Base-by-base conservation (phyloP, 1,140 invertebrate species). In the Camponotus vicinus region DNA sequence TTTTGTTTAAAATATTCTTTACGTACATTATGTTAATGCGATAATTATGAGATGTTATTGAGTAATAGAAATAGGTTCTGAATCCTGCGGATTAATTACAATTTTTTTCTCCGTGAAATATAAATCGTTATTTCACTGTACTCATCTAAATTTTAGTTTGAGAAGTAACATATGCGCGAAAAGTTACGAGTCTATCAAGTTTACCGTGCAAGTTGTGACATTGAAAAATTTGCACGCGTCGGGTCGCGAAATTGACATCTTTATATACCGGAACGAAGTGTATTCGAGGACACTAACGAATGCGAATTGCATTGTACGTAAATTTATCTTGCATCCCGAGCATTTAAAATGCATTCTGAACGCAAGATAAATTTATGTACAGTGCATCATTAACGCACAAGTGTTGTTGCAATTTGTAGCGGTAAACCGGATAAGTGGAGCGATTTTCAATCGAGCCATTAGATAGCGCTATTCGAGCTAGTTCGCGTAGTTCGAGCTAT, bases 201-300 rank as follows among this genome's bases (percentile, higher is more conserved):
- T 49, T 52, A 52, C 2, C 15, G 6, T 34, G 34, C 7, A 21
- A 57, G 8, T 34, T 66, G n/a, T 37, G 21, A 69, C 49, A 13
- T 80, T 69, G 63, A 66, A 69, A 55, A 69, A 69, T 69, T 40
- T n/a, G 13, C 6, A 11, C 34, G 18, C 34, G 15, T 13, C 63
- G 27, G 7, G 69, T 69, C 64, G 57, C 18, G 34, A 69, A 80
- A 80, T 80, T 80, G 64, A 52, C 37, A 55, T 79, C 61, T 55
- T 52, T 32, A 42, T 21, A 21, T 21, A 40, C 9, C 27, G 49
- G 52, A 80, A 69, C 61, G 42, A 79, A 79, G 52, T 9, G 34
- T 34, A 11, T 37, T 55, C 34, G 45, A 21, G 45, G 9, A 80
- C 15, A 15, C 18, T 52, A 52, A 52, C 49, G 27, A 7, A 49